Conservation (phyloP, 2,113 vertebrate species). For the Castor canadensis region DNA sequence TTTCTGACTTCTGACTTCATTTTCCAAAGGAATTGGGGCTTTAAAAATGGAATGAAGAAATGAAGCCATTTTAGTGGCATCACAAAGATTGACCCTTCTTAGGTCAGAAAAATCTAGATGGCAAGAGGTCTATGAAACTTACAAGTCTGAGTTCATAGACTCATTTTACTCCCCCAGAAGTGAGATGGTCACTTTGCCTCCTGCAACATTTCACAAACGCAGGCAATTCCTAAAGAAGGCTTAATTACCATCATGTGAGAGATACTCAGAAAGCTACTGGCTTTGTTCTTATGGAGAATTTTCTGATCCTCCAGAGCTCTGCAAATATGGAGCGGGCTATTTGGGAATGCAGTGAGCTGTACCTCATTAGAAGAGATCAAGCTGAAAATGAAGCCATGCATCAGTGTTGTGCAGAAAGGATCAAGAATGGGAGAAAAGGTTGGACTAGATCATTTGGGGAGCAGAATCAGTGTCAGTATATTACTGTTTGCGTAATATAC, state of each 20-base stretch:
- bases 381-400: neutral
- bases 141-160: neutral
- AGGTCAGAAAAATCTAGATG: neutral
- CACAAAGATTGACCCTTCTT: neutral
- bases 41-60: neutral
- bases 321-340: neutral
- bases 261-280: neutral
- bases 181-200: neutral
- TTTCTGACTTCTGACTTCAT: conserved; percentile 17
- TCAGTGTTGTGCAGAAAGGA: neutral
- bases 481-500: neutral
- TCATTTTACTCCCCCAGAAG: neutral
- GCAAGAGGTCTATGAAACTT: neutral
- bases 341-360: neutral
- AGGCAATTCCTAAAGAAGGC: neutral
- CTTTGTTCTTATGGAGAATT: neutral
- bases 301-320: neutral
- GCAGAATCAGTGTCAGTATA: neutral
- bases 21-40: neutral
- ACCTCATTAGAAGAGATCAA: neutral
- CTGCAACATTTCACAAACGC: neutral
- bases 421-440: neutral
- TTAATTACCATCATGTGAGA: neutral
- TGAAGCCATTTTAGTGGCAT: neutral
- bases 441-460: neutral